Evolutionary conservation across 2,113 vertebrate species (phyloP), one percentile per base, ranked within the genome.

Genomic region (Trematomus loennbergii): DNA sequence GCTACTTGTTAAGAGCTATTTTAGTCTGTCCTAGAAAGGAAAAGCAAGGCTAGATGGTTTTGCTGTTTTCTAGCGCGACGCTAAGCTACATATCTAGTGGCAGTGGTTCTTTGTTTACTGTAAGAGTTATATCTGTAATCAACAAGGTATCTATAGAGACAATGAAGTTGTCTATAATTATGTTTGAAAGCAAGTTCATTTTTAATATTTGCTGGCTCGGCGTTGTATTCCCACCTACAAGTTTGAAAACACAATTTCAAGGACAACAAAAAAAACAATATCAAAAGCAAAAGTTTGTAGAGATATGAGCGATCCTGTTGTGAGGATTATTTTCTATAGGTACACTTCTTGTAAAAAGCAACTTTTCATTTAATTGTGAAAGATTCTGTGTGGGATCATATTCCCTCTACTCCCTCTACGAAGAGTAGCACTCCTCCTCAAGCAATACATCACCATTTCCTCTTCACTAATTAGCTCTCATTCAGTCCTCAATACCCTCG

Each of bases 401-500:
- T 70, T 83, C 20, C 40, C 25, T 72, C 36, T 40, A 36, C 36
- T 36, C 36, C 36, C 40, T 54, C 16, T 59, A 40, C 40, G 1
- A 40, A 22, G 15, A n/a, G 36, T 29, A 40, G 18, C 57, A 73
- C 20, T 72, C 64, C 25, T 69, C 73, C 57, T 81, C 66, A 62
- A 75, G 77, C 78, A 70, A 75, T 75, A 72, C 77, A 79, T 73
- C 72, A 75, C 73, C 78, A 55, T 73, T 78, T 78, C 59, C 18
- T 69, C 73, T 59, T 29, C 63, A 18, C 69, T 78, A 81, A 87
- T 88, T 79, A 81, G 63, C 72, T 78, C 63, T 80, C 64, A 83
- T 83, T 83, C 69, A 79, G 60, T 78, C 33, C 68, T 86, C 79
- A 82, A 75, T 87, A 78, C 58, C 50, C 65, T 52, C 10, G 65